Conservation (phyloP, 2,113 vertebrate genomes). For the Planiliza haematocheilus region DNA sequence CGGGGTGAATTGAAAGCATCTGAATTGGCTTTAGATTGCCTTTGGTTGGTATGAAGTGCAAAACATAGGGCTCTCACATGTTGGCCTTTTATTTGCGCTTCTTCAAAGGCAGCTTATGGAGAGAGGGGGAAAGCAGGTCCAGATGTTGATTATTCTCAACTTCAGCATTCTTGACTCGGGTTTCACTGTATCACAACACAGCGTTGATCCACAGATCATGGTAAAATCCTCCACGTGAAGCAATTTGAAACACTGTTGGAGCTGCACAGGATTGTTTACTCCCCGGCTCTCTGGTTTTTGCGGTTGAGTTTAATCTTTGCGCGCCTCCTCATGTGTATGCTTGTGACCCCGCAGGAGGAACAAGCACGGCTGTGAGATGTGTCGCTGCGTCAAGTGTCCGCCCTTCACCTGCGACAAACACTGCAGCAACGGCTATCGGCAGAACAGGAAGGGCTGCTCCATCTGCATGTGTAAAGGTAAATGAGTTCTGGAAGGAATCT, state of each 20-base stretch:
- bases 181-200: slow-evolving; percentile 43
- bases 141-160: slow-evolving; percentile 74
- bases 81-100: slow-evolving; percentile 76
- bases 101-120: slow-evolving; percentile 79
- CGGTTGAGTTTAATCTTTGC: background rate
- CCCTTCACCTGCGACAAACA: slow-evolving; percentile 86
- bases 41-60: slow-evolving; percentile 58
- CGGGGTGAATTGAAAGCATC: slow-evolving; percentile 70
- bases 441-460: slow-evolving; percentile 85
- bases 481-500: background rate
- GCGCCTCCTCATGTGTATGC: background rate
- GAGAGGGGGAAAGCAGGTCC: slow-evolving; percentile 73
- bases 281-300: background rate
- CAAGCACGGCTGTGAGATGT: slow-evolving; percentile 88
- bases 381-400: slow-evolving; percentile 85
- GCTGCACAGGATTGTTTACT: slow-evolving; percentile 9
- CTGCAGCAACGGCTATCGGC: slow-evolving; percentile 81
- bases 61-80: slow-evolving; percentile 71
- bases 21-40: slow-evolving; percentile 65
- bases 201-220: slow-evolving; percentile 12
- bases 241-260: background rate
- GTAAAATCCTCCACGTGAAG: slow-evolving; percentile 9
- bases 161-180: slow-evolving; percentile 64
- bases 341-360: slow-evolving; percentile 79
- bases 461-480: slow-evolving; percentile 86